Evolutionary conservation across 1,140 invertebrate species (phyloP).

Genomic region (Drosophila willistoni): DNA sequence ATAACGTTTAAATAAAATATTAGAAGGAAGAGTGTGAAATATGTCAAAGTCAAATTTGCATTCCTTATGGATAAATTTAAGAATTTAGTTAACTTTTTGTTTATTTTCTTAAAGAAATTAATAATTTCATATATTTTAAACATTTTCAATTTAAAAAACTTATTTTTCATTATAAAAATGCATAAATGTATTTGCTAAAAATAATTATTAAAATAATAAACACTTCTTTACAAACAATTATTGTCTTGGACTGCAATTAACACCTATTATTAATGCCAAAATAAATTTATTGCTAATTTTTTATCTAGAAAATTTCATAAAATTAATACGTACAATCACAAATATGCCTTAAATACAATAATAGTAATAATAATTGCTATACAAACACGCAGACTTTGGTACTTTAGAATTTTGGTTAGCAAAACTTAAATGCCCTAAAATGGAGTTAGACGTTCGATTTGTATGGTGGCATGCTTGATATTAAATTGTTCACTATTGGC

Average conservation of each 20-base stretch:
- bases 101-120: too few relatives aligned
- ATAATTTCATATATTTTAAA: too few relatives aligned
- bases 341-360: slow-evolving; percentile 31
- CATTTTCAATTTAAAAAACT: too few relatives aligned
- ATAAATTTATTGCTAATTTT: slow-evolving; percentile 3
- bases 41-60: too few relatives aligned
- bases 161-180: not conserved
- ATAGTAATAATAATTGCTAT: not conserved
- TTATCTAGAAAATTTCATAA: not conserved
- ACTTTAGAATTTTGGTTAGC: slow-evolving; percentile 22
- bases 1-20: too few relatives aligned
- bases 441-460: slow-evolving; percentile 83
- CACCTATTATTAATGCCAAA: not conserved
- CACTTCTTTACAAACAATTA: not conserved
- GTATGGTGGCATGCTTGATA: slow-evolving; percentile 86
- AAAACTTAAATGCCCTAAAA: slow-evolving; percentile 36
- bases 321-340: slow-evolving; percentile 51
- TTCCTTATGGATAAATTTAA: too few relatives aligned
- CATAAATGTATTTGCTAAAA: not conserved
- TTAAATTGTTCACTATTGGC: slow-evolving; percentile 84
- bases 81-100: too few relatives aligned
- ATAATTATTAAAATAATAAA: not conserved
- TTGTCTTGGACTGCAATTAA: not conserved
- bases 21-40: too few relatives aligned
- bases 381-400: slow-evolving; percentile 49